phyloP scores from a whole-genome alignment of 2,113 vertebrate genomes.

The Mirounga angustirostris region DNA sequence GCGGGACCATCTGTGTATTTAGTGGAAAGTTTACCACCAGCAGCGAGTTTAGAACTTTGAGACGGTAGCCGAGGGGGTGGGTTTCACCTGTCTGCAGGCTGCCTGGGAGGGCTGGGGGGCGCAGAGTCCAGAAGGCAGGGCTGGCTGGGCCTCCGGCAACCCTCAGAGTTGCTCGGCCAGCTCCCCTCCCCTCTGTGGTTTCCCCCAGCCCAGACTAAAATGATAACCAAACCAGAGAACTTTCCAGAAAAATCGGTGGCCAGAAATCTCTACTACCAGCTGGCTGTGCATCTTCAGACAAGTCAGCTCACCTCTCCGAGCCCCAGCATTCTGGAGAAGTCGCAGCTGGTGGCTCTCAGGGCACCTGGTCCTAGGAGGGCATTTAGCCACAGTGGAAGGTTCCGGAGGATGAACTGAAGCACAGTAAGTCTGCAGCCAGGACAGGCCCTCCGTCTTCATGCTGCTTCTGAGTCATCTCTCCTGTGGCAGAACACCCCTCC shows the following conservation, averaged over 20 bases:
- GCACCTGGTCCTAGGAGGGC: not conserved
- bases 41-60: constrained; percentile 83
- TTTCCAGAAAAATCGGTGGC: not conserved
- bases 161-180: rapidly evolving
- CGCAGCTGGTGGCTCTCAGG: rapidly evolving
- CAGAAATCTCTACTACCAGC: not conserved
- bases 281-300: not conserved
- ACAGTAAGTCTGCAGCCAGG: not conserved
- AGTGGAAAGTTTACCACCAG: constrained; percentile 90
- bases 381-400: rapidly evolving
- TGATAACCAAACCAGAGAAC: not conserved
- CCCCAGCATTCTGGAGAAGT: not conserved
- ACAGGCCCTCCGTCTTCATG: rapidly evolving
- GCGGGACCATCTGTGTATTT: constrained; percentile 92
- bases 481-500: not conserved
- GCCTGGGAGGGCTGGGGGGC: rapidly evolving
- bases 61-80: constrained; percentile 75
- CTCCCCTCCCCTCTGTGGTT: rapidly evolving
- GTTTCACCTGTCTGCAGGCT: constrained; percentile 54
- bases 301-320: not conserved
- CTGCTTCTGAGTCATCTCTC: not conserved
- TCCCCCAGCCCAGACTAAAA: not conserved
- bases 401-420: rapidly evolving
- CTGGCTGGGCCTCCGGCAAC: rapidly evolving
- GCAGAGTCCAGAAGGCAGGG: no score